A percentile compares a stretch with the other conserved stretches of the same genome.
Evolutionary conservation across 2,113 vertebrate species (phyloP).

Genomic region (Datnioides undecimradiatus): DNA sequence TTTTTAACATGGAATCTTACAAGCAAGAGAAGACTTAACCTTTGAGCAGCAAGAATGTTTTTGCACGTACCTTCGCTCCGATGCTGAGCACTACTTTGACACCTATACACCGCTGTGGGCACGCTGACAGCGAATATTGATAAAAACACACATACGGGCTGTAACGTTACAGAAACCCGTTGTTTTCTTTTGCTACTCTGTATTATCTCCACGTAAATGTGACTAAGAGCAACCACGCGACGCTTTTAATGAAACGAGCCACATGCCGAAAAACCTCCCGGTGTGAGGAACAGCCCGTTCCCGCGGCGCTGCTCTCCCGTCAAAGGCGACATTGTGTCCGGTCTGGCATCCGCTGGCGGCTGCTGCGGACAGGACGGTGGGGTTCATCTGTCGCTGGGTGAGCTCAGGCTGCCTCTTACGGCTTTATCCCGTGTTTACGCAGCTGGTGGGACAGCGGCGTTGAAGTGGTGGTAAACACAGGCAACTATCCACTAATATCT

Average conservation of each 20-base stretch:
- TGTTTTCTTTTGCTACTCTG: conserved; percentile 7
- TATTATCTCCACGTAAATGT: background rate
- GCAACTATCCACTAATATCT: background rate
- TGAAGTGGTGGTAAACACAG: background rate
- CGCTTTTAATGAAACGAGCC: background rate
- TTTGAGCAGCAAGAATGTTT: background rate
- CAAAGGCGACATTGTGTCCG: conserved; percentile 79
- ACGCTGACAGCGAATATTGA: conserved; percentile 2
- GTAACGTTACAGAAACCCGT: conserved; percentile 6
- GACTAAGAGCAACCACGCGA: background rate
- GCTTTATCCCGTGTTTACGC: background rate
- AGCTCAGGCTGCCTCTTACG: background rate
- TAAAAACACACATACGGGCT: conserved; percentile 11
- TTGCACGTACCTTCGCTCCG: background rate
- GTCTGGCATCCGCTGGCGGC: conserved; percentile 61
- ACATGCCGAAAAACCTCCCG: background rate
- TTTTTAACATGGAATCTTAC: background rate
- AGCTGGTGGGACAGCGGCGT: background rate
- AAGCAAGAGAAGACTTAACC: background rate
- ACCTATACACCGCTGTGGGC: background rate
- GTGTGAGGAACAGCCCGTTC: conserved; percentile 45
- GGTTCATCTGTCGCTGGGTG: conserved; percentile 11
- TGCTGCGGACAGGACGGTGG: conserved; percentile 64
- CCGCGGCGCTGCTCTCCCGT: conserved; percentile 39
- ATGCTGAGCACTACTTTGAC: conserved; percentile 11